These are phyloP conservation scores for Patella ulyssiponensis DNA, from an alignment of 2,888 invertebrate species.

Conservation along the genomic window DNA sequence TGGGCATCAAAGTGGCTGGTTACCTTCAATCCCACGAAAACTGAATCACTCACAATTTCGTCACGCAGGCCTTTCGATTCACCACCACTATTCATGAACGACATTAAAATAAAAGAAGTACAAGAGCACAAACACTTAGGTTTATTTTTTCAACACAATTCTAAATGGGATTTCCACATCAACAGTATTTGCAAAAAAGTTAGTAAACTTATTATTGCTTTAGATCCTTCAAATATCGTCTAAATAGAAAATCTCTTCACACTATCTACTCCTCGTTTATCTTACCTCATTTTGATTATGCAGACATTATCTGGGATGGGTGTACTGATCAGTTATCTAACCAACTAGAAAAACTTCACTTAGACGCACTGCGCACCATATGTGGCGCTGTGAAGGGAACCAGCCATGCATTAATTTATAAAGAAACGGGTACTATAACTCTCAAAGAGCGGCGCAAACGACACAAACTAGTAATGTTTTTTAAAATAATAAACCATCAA, in stretches of 20 bases:
- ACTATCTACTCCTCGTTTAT: background rate
- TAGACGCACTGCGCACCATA: conserved; percentile 5
- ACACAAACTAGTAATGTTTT: background rate
- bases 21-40: too few relatives aligned
- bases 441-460: background rate
- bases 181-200: too few relatives aligned
- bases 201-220: background rate
- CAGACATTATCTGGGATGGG: conserved; percentile 1
- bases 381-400: conserved; percentile 4
- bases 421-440: background rate
- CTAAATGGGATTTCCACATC: too few relatives aligned
- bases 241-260: conserved; percentile 7
- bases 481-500: background rate
- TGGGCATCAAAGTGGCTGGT: too few relatives aligned
- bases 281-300: conserved; percentile 5
- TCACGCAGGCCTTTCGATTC: too few relatives aligned
- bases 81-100: too few relatives aligned
- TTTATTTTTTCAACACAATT: too few relatives aligned
- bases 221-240: conserved; percentile 5
- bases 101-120: too few relatives aligned
- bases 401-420: conserved; percentile 6
- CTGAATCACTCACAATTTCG: too few relatives aligned
- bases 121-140: too few relatives aligned
- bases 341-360: background rate
- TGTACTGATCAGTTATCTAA: background rate